Evolutionary conservation across 2,113 vertebrate genomes (phyloP).

Genomic region (Sialia sialis): DNA sequence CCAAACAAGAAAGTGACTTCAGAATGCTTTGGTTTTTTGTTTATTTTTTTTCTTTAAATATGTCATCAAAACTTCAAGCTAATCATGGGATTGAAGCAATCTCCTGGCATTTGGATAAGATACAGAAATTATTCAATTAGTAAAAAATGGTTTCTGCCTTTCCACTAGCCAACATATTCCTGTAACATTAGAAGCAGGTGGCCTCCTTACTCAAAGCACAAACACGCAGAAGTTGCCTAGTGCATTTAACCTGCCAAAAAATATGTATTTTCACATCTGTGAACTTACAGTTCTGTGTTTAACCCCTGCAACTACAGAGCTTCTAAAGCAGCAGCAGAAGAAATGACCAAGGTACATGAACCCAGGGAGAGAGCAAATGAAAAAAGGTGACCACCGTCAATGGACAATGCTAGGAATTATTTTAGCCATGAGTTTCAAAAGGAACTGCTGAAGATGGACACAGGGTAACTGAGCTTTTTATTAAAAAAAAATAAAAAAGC

Average conservation of each 20-base stretch:
- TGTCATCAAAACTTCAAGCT: conserved; percentile 18
- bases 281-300: neutral
- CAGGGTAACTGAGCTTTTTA: neutral
- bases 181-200: conserved; percentile 65
- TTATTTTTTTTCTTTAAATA: neutral
- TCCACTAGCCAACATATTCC: conserved; percentile 46
- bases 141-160: conserved; percentile 36
- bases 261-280: conserved; percentile 17
- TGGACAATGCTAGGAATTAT: neutral
- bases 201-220: conserved; percentile 46
- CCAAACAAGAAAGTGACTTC: conserved; percentile 7
- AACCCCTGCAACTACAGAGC: neutral
- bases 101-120: conserved; percentile 16
- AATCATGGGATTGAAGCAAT: conserved; percentile 10
- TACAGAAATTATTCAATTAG: conserved; percentile 45
- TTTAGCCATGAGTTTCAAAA: neutral
- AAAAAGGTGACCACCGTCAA: neutral
- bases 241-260: conserved; percentile 42
- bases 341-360: neutral
- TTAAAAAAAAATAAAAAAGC: neutral
- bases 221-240: conserved; percentile 38
- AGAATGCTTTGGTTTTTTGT: neutral
- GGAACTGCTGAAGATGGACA: neutral
- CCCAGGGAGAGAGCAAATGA: neutral
- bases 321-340: neutral